Base-by-base conservation (phyloP, 2,797 vertebrate species). In the Anguilla marmorata region DNA sequence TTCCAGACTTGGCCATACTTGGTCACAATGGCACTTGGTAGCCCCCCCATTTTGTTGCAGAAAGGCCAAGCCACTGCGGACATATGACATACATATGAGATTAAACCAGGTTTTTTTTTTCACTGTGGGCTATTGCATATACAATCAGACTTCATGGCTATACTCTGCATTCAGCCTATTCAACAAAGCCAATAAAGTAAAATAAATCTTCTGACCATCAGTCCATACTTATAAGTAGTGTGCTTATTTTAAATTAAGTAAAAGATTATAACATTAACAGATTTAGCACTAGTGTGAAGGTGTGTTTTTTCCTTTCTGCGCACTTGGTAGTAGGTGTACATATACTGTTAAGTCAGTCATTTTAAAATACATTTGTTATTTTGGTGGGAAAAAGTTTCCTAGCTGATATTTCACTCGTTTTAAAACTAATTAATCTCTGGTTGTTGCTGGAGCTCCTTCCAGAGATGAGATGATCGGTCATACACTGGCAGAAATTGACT, bases 391-490 rank as follows among this genome's bases (percentile, higher is more conserved):
- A 50, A 27, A 69, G 79, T 84, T 86, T 63, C 88, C 24, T 60
- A 80, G 87, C 85, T 79, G 56, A 88, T 87, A 90, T 93, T 90
- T 87, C 66, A 91, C 92, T 89, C 87, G 82, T 90, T 91, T 90
- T 89, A 92, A 93, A 94, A 94, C 89, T 92, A 93, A 95, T 93
- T 85, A 93, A 92, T 92, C 89, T 86, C 89, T 12, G 82, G 91
- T 93, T 93, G 91, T 93, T 92, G 91, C 92, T 88, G 87, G 90
- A 72, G 86, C 92, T 90, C 89, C 87, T 52, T 45, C 89, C 88
- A 14, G 66, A 91, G 93, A 96, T 94, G 92, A 93, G 92, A 90
- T 90, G 58, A 95, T 96, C 92, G 88, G 91, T 95, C 95, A 94
- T 93, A 45, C 63, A 63, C 88, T 85, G 90, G 91, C 89, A 87